phyloP scores from a whole-genome alignment of 2,888 invertebrate genomes.

The Apodemia hepburni region DNA sequence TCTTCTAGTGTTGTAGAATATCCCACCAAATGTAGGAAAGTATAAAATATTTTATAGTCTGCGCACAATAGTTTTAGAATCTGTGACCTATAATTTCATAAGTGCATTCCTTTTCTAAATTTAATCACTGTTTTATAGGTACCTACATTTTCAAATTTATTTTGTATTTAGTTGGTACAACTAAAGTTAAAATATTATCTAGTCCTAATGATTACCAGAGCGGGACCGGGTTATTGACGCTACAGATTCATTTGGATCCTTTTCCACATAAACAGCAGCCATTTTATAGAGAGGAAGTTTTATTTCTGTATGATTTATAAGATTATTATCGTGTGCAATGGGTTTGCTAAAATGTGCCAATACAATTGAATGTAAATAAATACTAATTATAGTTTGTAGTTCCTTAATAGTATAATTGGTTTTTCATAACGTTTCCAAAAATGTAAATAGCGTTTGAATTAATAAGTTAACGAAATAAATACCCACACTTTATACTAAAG shows the following conservation, averaged over 20 bases:
- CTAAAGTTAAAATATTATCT: neutral
- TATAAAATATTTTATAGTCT: neutral
- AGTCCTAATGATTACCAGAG: neutral
- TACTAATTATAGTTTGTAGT: too few relatives aligned
- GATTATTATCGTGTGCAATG: too few relatives aligned
- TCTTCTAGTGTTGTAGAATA: conserved; percentile 1
- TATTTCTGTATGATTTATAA: too few relatives aligned
- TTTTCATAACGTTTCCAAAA: too few relatives aligned
- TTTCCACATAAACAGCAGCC: neutral
- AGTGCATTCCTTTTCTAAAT: conserved; percentile 12
- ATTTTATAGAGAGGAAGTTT: neutral
- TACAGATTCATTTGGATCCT: neutral
- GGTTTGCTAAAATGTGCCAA: too few relatives aligned
- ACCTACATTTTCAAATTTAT: neutral
- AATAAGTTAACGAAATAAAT: too few relatives aligned
- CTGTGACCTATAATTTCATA: neutral
- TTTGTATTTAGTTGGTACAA: neutral
- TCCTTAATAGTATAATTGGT: too few relatives aligned
- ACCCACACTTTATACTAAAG: too few relatives aligned
- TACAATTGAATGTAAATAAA: too few relatives aligned
- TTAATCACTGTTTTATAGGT: neutral
- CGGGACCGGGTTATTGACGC: neutral
- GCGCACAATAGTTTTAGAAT: conserved; percentile 6
- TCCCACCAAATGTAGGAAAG: conserved; percentile 20
- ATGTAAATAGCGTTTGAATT: too few relatives aligned